Evolutionary conservation across 2,113 vertebrate genomes (phyloP).

Genomic region (Paratilapia polleni): DNA sequence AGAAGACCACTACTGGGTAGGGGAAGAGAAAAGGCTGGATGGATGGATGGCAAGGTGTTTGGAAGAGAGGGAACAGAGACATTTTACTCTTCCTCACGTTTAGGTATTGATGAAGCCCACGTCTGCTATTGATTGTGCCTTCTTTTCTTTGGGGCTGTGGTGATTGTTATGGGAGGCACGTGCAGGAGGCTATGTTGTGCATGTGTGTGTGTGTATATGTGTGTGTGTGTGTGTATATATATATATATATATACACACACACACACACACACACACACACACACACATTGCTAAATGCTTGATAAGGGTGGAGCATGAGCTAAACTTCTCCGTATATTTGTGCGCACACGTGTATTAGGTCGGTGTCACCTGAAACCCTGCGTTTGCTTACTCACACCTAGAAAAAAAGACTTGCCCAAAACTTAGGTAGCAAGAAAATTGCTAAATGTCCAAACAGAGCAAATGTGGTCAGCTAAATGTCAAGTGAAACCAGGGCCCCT

Average conservation of each 20-base stretch:
- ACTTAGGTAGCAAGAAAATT: constrained; percentile 37
- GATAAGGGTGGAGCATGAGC: constrained; percentile 33
- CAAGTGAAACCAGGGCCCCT: constrained; percentile 47
- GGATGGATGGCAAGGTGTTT: constrained; percentile 49
- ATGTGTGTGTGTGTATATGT: too few relatives aligned
- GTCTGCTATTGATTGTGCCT: constrained; percentile 79
- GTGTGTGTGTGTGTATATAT: neutral
- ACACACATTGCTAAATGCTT: constrained; percentile 61
- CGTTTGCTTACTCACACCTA: constrained; percentile 13
- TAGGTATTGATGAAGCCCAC: constrained; percentile 74
- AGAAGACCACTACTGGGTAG: constrained; percentile 56
- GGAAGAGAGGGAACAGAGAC: constrained; percentile 46
- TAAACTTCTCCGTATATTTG: constrained; percentile 25
- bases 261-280: neutral
- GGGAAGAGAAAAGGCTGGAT: constrained; percentile 41
- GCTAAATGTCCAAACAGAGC: constrained; percentile 44
- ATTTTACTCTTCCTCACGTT: constrained; percentile 75
- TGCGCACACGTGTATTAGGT: constrained; percentile 20
- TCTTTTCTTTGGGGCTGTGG: constrained; percentile 67
- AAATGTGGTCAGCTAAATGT: constrained; percentile 59
- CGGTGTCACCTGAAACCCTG: constrained; percentile 55
- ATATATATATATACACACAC: constrained; percentile 32
- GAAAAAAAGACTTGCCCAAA: constrained; percentile 27
- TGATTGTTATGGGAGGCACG: constrained; percentile 74
- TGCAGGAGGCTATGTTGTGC: constrained; percentile 51